These are phyloP conservation scores for Holothuria scabra DNA, from an alignment of 53 echinoderm and acorn worm species.

Conservation along the genomic window DNA sequence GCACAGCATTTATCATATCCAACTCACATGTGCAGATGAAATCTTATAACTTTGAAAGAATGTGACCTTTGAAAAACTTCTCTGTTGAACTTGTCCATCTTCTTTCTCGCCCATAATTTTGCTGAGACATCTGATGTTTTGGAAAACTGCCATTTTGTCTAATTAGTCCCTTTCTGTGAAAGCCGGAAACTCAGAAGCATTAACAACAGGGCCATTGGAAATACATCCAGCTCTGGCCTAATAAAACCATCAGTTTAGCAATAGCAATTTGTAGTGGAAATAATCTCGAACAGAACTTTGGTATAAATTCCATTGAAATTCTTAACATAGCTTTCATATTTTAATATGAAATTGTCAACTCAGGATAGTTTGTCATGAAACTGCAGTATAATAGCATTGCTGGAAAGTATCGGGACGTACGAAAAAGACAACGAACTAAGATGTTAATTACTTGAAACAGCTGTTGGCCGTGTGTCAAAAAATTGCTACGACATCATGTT, in stretches of 20 bases:
- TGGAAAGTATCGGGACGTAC: slow-evolving; percentile 38
- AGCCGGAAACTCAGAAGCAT: not conserved
- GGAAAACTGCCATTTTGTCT: slow-evolving; percentile 32
- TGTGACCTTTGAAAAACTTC: slow-evolving; percentile 47
- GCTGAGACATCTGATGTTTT: slow-evolving; percentile 13
- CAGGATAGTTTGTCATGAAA: slow-evolving; percentile 35
- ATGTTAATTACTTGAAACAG: slow-evolving; percentile 42
- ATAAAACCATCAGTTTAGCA: slow-evolving; percentile 37
- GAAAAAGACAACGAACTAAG: slow-evolving; percentile 26
- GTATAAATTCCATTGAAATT: slow-evolving; percentile 53
- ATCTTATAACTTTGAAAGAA: slow-evolving; percentile 47
- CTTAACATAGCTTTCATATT: slow-evolving; percentile 48
- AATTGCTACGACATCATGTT: slow-evolving; percentile 49
- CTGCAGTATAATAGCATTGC: slow-evolving; percentile 28
- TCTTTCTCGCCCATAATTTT: slow-evolving; percentile 17
- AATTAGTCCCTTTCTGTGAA: slow-evolving; percentile 16
- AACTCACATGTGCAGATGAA: slow-evolving; percentile 45
- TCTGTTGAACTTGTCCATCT: slow-evolving; percentile 25
- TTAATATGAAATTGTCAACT: slow-evolving; percentile 45
- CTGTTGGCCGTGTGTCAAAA: slow-evolving; percentile 42
- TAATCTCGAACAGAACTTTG: slow-evolving; percentile 44
- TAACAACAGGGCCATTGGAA: too few species aligned
- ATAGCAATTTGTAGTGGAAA: slow-evolving; percentile 40
- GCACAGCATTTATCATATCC: slow-evolving; percentile 43
- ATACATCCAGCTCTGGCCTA: not conserved